Conservation (phyloP, 2,888 invertebrate genomes). For the Drosophila paranaensis region DNA sequence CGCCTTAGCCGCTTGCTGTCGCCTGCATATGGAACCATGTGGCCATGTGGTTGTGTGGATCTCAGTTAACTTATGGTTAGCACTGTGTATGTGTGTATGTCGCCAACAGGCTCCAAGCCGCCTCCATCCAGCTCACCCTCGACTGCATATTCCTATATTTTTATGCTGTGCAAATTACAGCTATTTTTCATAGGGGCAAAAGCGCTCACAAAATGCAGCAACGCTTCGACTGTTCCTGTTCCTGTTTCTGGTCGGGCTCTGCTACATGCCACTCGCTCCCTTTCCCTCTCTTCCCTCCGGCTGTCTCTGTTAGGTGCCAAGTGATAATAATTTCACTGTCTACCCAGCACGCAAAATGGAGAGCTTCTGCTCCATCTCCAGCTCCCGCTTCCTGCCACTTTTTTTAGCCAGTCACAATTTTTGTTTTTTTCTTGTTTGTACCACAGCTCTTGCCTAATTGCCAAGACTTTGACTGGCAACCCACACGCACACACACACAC, state of each 20-base stretch:
- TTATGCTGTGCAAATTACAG: conserved; percentile 81
- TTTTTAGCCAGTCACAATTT: conserved; percentile 20
- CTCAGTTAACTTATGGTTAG: conserved; percentile 80
- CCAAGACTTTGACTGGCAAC: conserved; percentile 61
- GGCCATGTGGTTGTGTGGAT: conserved; percentile 76
- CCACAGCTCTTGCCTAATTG: conserved; percentile 66
- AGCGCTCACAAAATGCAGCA: conserved; percentile 67
- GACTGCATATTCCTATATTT: conserved; percentile 68
- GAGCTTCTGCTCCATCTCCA: conserved; percentile 2
- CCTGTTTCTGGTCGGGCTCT: conserved; percentile 5
- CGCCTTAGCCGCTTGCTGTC: conserved; percentile 48
- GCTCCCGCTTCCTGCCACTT: not conserved
- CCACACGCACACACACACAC: conserved; percentile 10
- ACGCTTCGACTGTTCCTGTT: conserved; percentile 52
- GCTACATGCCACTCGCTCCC: not conserved
- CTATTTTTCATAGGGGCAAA: conserved; percentile 77
- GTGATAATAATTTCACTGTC: conserved; percentile 75
- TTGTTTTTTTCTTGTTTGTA: conserved; percentile 51
- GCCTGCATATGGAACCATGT: conserved; percentile 66
- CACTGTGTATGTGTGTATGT: conserved; percentile 34
- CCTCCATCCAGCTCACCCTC: not conserved
- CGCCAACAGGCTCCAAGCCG: conserved; percentile 16
- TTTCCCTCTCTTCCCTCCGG: conserved; percentile 11
- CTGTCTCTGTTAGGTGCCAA: conserved; percentile 67
- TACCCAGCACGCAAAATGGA: conserved; percentile 28